Conservation (phyloP, 2,888 invertebrate species). For the Cantharis rustica region DNA sequence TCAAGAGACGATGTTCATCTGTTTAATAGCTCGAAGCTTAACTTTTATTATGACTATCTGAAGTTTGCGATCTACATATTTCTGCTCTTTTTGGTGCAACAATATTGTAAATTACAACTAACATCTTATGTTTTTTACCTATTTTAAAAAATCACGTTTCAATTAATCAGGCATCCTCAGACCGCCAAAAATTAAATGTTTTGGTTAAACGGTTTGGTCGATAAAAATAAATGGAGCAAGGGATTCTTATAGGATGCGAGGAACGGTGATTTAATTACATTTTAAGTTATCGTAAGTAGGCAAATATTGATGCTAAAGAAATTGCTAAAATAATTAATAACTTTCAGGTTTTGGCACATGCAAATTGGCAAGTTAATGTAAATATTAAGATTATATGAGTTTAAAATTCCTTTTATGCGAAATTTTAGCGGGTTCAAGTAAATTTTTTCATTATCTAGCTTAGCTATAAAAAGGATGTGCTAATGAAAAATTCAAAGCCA, state of each 20-base stretch:
- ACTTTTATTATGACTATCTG: constrained; percentile 11
- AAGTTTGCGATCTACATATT: neutral
- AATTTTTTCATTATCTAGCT: constrained; percentile 10
- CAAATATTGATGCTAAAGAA: neutral
- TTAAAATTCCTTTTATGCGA: neutral
- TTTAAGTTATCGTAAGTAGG: neutral
- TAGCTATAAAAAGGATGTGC: constrained; percentile 3
- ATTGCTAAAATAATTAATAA: neutral
- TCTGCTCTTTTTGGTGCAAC: neutral
- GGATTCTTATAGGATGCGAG: neutral
- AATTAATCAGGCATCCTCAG: neutral
- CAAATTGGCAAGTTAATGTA: neutral
- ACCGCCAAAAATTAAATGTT: neutral
- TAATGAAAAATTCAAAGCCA: constrained; percentile 17
- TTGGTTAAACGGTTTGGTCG: neutral
- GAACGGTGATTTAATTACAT: neutral
- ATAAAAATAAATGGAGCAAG: neutral
- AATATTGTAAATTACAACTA: neutral
- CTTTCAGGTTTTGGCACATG: neutral
- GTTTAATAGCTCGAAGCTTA: constrained; percentile 23
- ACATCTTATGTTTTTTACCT: neutral
- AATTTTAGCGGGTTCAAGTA: neutral
- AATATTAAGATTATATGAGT: neutral
- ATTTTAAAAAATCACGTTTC: neutral
- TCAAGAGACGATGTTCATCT: constrained; percentile 24